These are phyloP conservation scores for Patella pellucida DNA, from an alignment of 2,888 invertebrate species.

Conservation along the genomic window DNA sequence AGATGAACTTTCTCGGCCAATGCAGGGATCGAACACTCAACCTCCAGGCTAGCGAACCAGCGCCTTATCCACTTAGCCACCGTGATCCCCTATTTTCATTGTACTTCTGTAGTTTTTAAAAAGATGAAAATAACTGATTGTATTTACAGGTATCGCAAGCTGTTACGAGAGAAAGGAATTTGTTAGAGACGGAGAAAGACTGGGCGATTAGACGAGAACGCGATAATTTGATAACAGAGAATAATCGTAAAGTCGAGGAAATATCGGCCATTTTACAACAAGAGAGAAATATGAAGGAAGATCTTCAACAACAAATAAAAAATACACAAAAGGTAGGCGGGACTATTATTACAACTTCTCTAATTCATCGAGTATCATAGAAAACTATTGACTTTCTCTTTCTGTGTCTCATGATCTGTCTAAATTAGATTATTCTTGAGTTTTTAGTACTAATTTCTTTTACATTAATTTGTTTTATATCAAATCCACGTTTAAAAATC, in stretches of 20 bases:
- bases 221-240: constrained; percentile 45
- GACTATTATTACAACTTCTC: not conserved
- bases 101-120: not conserved
- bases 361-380: too few species aligned
- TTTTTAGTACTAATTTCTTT: too few species aligned
- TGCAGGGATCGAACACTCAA: too few species aligned
- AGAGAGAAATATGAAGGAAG: constrained; percentile 49
- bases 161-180: constrained; percentile 43
- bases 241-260: constrained; percentile 42
- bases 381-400: too few species aligned
- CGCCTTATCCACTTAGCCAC: too few species aligned
- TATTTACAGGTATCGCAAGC: constrained; percentile 48
- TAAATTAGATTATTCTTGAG: too few species aligned
- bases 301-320: constrained; percentile 46
- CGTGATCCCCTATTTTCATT: too few species aligned
- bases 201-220: constrained; percentile 45
- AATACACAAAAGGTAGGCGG: constrained; percentile 52
- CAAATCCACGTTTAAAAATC: too few species aligned
- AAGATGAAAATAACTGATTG: not conserved
- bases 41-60: too few species aligned
- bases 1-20: too few species aligned
- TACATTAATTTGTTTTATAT: too few species aligned
- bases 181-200: constrained; percentile 46
- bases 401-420: too few species aligned
- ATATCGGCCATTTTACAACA: constrained; percentile 49